Base-by-base conservation (phyloP, 1,140 invertebrate genomes). In the Cotesia typhae region DNA sequence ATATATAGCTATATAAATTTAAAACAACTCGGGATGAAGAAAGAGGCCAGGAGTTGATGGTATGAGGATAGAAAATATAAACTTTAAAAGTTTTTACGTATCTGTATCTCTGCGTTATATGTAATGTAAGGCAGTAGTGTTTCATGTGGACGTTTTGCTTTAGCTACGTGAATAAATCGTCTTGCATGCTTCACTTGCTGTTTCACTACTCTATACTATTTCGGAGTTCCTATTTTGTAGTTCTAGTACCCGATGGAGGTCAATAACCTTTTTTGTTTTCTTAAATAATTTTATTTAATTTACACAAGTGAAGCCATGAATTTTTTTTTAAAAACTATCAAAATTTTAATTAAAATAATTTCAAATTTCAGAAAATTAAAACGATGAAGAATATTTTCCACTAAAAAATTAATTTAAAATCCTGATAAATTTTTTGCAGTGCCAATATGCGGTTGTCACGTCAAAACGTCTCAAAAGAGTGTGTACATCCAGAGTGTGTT, bases 131-230 rank as follows among this genome's bases (percentile, higher is more conserved):
- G 37, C 12, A 71, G 61, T 38, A 35, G 36, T 71, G 51, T 66
- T 71, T 66, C 51, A 71, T 71, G 61, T 51, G 51, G 63, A 66
- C 17, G 41, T 63, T 71, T 17, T 51, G 28, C 51, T 64, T 71
- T 55, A 65, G 47, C 61, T 14, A 64, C 63, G 66, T 71, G 63
- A 71, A 71, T 71, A 71, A 71, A 71, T 59, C 61, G 63, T 53
- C 36, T 57, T 51, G 28, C 52, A 66, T 64, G 53, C 63, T 14
- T 64, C 41, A 51, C 41, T 63, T 51, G 52, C 20, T 41, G 35
- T 17, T 36, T 1, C 36, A 60, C n/a, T 4, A 20, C 60, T 68
- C 53, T 68, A 9, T 35, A 20, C 67, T 51, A 47, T 47, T 47
- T 47, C 41, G 41, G 5, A 10, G 41, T 10, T 47, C 28, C 28